These are phyloP conservation scores for Callocephalon fimbriatum DNA, from an alignment of 2,113 vertebrate genomes.

Conservation along the genomic window DNA sequence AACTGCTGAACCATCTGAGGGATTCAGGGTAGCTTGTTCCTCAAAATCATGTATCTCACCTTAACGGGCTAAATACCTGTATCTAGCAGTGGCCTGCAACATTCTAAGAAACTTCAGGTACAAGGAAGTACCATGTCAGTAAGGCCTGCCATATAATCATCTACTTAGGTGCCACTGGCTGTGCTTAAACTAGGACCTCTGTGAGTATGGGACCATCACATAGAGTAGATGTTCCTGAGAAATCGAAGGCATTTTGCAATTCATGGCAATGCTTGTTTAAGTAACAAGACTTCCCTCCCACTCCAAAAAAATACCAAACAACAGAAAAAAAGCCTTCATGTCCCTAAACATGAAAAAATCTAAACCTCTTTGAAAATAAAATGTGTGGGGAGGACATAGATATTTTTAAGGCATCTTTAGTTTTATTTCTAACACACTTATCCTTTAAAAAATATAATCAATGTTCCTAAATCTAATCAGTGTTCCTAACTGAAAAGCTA, in stretches of 20 bases:
- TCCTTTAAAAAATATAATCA: neutral
- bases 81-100: neutral
- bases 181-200: neutral
- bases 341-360: neutral
- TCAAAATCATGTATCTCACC: neutral
- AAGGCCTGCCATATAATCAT: neutral
- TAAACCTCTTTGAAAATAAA: neutral
- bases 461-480: neutral
- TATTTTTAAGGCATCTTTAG: neutral
- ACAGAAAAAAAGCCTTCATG: neutral
- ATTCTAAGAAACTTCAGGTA: neutral
- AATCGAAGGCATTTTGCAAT: neutral
- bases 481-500: neutral
- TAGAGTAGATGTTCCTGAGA: neutral
- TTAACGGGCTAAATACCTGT: neutral
- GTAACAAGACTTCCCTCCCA: neutral
- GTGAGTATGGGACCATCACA: neutral
- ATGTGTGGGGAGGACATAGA: neutral
- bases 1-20: neutral
- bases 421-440: neutral
- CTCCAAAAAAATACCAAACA: fast-evolving
- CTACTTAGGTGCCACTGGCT: neutral
- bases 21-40: neutral
- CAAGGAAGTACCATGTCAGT: neutral
- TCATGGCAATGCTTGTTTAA: neutral